phyloP scores from a whole-genome alignment of 2,888 invertebrate genomes.

The Carpatolechia fugitivella region DNA sequence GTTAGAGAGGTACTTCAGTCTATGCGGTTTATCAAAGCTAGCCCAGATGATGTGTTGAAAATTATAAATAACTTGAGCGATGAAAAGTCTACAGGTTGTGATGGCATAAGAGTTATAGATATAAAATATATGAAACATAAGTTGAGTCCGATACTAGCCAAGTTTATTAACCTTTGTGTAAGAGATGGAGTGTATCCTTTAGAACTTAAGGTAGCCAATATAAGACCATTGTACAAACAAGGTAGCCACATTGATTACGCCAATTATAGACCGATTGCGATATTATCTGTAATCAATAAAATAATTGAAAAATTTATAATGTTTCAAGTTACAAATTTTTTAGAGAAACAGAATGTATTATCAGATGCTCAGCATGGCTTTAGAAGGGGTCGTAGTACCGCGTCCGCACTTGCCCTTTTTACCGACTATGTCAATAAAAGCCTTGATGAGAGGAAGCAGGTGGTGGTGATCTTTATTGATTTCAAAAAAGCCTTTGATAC shows the following conservation, averaged over 20 bases:
- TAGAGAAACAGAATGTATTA: constrained; percentile 15
- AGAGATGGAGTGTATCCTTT: constrained; percentile 11
- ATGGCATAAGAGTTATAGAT: constrained; percentile 14
- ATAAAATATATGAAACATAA: constrained; percentile 13
- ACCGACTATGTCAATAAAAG: constrained; percentile 14
- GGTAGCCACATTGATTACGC: constrained; percentile 15
- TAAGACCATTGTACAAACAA: constrained; percentile 18
- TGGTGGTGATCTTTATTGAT: too few relatives aligned
- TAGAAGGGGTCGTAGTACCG: constrained; percentile 13
- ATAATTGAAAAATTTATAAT: constrained; percentile 17
- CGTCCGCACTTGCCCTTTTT: constrained; percentile 12
- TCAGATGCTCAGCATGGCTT: constrained; percentile 18
- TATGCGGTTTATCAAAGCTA: neutral
- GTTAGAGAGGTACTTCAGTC: neutral
- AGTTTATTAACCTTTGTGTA: constrained; percentile 18
- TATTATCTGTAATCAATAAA: constrained; percentile 17
- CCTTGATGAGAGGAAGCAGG: constrained; percentile 11
- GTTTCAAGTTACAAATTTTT: constrained; percentile 12
- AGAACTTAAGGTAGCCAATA: constrained; percentile 14
- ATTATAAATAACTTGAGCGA: constrained; percentile 5
- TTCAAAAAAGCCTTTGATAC: too few relatives aligned
- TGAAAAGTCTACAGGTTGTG: constrained; percentile 9
- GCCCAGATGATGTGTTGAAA: neutral
- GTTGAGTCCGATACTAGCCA: constrained; percentile 15
- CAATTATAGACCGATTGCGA: too few relatives aligned